Base-by-base conservation (phyloP, 2,113 vertebrate genomes). In the Anarhynchus alexandrinus region DNA sequence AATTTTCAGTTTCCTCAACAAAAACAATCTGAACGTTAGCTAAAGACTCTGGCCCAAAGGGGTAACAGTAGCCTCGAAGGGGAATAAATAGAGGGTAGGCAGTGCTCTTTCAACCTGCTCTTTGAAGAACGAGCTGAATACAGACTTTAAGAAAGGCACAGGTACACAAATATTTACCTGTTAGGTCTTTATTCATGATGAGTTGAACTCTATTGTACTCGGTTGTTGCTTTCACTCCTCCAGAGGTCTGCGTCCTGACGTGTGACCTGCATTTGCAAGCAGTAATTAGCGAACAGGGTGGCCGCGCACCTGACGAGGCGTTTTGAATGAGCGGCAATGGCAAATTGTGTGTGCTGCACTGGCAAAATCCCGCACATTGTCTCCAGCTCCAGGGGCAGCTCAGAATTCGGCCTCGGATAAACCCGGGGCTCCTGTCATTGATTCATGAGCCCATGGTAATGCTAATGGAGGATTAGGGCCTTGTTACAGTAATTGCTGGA, bases 121-220 rank as follows among this genome's bases (percentile, higher is more conserved):
- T 96, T 95, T 96, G 87, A 94, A 95, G 93, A 90, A 11, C 0
- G 6, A 73, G 51, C 86, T 66, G 73, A 93, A 89, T 58, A 42
- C 42, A 95, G 29, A 36, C 86, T 54, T 91, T 80, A 85, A 87
- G 86, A 91, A 96, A 66, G 58, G 78, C 72, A 17, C 30, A 77
- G 81, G 84, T 91, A 96, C 58, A 79, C 91, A 96, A 94, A 97
- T 97, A 97, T 97, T 96, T 95, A 92, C 94, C 54, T 77, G 4
- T 62, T 94, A 47, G 36, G 49, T 69, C 49, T 96, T 62, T 85
- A 81, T 92, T 97, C 77, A 96, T 1, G 6, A 73, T 55, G 45
- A 18, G 15, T 32, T 94, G 42, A 70, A 69, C 29, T 14, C 49
- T 62, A 61, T 94, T 95, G 86, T 82, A 42, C 27, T 79, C 2